These are phyloP conservation scores for Drosophila seguyi DNA, from an alignment of 1,140 invertebrate species.

Conservation along the genomic window DNA sequence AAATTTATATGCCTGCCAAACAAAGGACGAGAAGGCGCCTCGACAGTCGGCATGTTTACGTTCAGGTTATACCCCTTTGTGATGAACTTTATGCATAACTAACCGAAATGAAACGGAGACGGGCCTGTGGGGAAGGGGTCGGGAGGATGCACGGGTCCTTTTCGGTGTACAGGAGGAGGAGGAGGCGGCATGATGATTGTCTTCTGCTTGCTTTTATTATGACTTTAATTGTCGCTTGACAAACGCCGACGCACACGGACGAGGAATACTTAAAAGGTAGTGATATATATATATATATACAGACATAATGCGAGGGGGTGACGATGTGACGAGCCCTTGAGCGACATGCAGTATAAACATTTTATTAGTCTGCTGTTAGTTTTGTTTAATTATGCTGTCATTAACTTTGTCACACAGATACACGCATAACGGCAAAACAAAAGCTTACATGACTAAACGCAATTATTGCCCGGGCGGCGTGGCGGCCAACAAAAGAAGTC, in stretches of 20 bases:
- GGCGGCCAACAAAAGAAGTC: constrained; percentile 48
- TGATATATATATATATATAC: neutral
- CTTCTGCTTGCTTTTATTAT: constrained; percentile 64
- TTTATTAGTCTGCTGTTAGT: constrained; percentile 82
- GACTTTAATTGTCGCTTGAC: constrained; percentile 72
- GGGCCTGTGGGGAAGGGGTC: neutral
- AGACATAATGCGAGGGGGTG: constrained; percentile 4
- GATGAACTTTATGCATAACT: constrained; percentile 65
- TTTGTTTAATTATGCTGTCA: constrained; percentile 84
- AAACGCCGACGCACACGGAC: constrained; percentile 34
- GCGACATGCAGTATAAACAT: constrained; percentile 66
- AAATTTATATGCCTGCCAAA: constrained; percentile 45
- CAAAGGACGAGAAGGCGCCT: constrained; percentile 26
- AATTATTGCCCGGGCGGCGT: constrained; percentile 64
- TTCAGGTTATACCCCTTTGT: constrained; percentile 56
- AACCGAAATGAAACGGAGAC: constrained; percentile 26
- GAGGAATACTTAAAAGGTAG: constrained; percentile 7
- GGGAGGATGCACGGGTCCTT: neutral
- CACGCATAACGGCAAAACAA: constrained; percentile 49
- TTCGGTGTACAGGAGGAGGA: neutral
- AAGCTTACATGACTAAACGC: constrained; percentile 80
- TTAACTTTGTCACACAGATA: constrained; percentile 74
- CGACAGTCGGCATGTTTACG: constrained; percentile 42
- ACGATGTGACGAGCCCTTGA: constrained; percentile 41
- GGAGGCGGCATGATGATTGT: constrained; percentile 45